These are phyloP conservation scores for Spatula clypeata DNA, from an alignment of 2,797 vertebrate species.

Conservation along the genomic window DNA sequence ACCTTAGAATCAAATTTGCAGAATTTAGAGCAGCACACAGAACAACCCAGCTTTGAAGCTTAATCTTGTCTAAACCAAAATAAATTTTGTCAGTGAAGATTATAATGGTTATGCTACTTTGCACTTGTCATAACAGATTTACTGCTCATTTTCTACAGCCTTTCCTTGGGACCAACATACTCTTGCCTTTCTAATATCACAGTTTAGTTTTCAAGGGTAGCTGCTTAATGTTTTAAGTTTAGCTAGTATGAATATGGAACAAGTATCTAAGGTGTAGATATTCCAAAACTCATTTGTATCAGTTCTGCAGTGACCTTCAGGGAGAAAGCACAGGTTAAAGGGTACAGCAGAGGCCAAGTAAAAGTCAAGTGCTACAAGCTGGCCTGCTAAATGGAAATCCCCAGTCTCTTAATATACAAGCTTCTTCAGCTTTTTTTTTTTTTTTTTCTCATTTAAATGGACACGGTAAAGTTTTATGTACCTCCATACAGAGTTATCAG, in stretches of 20 bases:
- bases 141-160: conserved; percentile 21
- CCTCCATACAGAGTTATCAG: neutral
- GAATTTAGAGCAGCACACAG: neutral
- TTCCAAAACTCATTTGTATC: neutral
- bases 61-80: conserved; percentile 1
- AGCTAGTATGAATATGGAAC: accelerated
- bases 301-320: neutral
- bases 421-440: neutral
- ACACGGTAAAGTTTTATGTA: neutral
- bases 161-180: neutral
- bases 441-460: neutral
- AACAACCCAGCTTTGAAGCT: neutral
- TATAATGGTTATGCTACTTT: conserved; percentile 40
- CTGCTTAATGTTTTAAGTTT: neutral
- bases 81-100: conserved; percentile 22
- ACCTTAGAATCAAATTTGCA: neutral
- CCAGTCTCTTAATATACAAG: neutral
- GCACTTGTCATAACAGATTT: conserved; percentile 40
- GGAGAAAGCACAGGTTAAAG: neutral
- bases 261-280: neutral
- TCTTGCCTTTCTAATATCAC: conserved; percentile 16
- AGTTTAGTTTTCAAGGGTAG: conserved; percentile 1
- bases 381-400: neutral
- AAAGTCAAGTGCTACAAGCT: neutral
- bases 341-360: neutral